These are phyloP conservation scores for Meda fulgida DNA, from an alignment of 2,797 vertebrate genomes.

Conservation along the genomic window DNA sequence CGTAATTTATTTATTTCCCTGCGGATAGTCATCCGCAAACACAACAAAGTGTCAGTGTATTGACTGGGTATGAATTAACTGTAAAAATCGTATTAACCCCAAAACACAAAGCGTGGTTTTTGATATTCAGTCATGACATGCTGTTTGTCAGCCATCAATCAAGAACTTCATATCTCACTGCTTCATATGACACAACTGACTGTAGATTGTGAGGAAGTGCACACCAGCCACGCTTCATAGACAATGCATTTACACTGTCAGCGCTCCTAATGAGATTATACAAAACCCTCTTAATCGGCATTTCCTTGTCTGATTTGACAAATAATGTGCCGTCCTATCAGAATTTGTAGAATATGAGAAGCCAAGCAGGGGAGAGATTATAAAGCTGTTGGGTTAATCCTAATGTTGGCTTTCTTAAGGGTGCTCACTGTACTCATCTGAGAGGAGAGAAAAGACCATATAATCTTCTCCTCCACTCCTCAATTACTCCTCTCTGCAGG, in stretches of 20 bases:
- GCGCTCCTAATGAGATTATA: slow-evolving; percentile 56
- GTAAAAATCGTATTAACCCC: slow-evolving; percentile 32
- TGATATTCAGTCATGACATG: slow-evolving; percentile 6
- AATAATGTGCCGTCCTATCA: slow-evolving; percentile 59
- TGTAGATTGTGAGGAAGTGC: not conserved
- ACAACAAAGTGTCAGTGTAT: slow-evolving; percentile 61
- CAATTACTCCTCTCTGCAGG: slow-evolving; percentile 59
- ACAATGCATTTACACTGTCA: slow-evolving; percentile 40
- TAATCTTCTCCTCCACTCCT: slow-evolving; percentile 56
- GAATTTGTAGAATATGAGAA: slow-evolving; percentile 53
- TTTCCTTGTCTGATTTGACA: slow-evolving; percentile 54
- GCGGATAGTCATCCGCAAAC: slow-evolving; percentile 61
- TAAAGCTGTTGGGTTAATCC: slow-evolving; percentile 60
- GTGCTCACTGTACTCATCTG: slow-evolving; percentile 53
- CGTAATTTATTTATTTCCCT: slow-evolving; percentile 61
- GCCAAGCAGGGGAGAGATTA: slow-evolving; percentile 58
- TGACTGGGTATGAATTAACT: slow-evolving; percentile 53
- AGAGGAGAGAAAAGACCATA: slow-evolving; percentile 59
- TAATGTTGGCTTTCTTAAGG: slow-evolving; percentile 55
- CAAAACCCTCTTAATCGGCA: slow-evolving; percentile 53
- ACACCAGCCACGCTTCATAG: not conserved
- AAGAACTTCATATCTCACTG: not conserved
- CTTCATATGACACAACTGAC: not conserved
- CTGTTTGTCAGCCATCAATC: slow-evolving; percentile 12
- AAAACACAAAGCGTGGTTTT: not conserved